A percentile compares a stretch with the other conserved stretches of the same genome.
Conservation (phyloP, 2,888 invertebrate genomes). For the Apamea crenata region DNA sequence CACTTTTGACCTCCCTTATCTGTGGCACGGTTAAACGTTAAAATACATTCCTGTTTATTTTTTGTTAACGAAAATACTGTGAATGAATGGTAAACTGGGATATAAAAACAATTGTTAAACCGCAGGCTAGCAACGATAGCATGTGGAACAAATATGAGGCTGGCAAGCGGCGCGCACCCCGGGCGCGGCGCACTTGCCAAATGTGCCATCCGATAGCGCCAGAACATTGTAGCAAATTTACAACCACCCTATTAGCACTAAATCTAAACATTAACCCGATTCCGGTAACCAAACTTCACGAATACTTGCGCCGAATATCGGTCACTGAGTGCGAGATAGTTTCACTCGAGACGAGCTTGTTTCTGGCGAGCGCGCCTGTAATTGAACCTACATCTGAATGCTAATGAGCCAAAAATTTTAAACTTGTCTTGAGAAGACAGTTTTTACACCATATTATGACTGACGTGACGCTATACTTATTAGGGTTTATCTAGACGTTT, state of each 20-base stretch:
- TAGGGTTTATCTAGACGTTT: too few relatives aligned
- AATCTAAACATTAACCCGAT: constrained; percentile 90
- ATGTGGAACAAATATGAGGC: constrained; percentile 83
- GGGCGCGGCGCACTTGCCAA: constrained; percentile 85
- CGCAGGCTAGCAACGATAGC: constrained; percentile 77
- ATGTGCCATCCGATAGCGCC: constrained; percentile 89
- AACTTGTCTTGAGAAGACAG: not conserved
- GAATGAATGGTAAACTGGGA: constrained; percentile 62
- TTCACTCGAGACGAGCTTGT: constrained; percentile 74
- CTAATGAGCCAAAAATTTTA: constrained; percentile 54
- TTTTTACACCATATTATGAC: not conserved
- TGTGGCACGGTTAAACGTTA: constrained; percentile 44
- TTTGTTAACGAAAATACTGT: constrained; percentile 56
- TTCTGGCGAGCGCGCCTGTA: constrained; percentile 69
- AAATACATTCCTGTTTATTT: constrained; percentile 44
- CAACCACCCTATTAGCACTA: constrained; percentile 90
- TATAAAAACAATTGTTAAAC: constrained; percentile 86
- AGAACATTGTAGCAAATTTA: constrained; percentile 89
- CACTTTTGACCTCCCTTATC: constrained; percentile 73
- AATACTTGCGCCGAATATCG: constrained; percentile 83
- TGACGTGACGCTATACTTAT: not conserved
- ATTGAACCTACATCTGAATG: constrained; percentile 67
- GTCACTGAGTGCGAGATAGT: constrained; percentile 79
- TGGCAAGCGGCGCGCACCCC: constrained; percentile 81
- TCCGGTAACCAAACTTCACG: constrained; percentile 87